Evolutionary conservation across 2,113 vertebrate species (phyloP), one percentile per base, ranked within the genome.

Genomic region (Cettia cetti): DNA sequence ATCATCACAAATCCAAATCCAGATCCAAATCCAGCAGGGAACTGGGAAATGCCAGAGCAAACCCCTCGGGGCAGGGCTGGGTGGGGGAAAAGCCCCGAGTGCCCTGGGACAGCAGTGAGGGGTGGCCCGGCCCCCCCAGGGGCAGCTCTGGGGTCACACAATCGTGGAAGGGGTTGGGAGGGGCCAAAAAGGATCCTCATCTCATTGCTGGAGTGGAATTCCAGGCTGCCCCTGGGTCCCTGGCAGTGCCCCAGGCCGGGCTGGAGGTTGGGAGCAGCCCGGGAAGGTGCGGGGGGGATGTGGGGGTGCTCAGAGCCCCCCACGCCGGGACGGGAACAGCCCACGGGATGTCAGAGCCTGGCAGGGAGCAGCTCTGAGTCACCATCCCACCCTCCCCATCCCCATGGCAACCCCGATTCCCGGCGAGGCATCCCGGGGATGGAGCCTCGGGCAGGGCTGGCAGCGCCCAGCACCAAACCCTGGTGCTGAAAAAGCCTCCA

Each of bases 361-460:
- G 33, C 88, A 44, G 3, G 35, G 65, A 86, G 93, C 47, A 0
- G 82, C 86, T 15, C 53, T 92, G 94, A 94, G 56, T 89, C 94
- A 94, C 52, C 19, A 53, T 63, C 11, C 61, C 94, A n/a, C 12
- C 40, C 0, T 22, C 11, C 18, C 40, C 13, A 90, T 95, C 13
- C 70, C 95, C 89, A 95, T 82, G 82, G 92, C 92, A 96, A 90
- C 91, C 47, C 87, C 6, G 2, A 40, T 35, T 18, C 10, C 28
- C 82, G 28, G 3, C 39, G 23, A 77, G 56, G 6, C 52, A 44
- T 7, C 66, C 28, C 5, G 6, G 66, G 61, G 6, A 40, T 10
- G 45, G 26, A 66, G 65, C 66, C 42, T 2, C 26, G 26, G 0
- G 7, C 44, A 33, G 39, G 0, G 44, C 60, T 50, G 0, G 7